phyloP scores from a whole-genome alignment of 2,888 invertebrate species.

The Leucoma salicis region DNA sequence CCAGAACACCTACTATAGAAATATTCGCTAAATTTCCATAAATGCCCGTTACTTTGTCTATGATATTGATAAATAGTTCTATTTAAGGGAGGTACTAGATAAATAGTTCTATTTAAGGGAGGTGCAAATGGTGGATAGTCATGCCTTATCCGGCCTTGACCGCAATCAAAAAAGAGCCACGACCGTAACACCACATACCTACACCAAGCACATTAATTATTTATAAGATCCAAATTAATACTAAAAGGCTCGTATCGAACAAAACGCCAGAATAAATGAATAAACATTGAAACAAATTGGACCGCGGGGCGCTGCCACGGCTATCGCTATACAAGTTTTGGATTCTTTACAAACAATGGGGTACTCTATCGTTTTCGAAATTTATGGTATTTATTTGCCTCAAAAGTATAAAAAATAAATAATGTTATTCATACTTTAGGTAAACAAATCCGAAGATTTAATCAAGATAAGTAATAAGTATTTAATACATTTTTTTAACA shows the following conservation, averaged over 20 bases:
- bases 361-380: constrained; percentile 40
- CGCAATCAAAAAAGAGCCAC: constrained; percentile 47
- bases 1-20: no score
- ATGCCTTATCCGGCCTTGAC: constrained; percentile 62
- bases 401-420: background rate
- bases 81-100: no score
- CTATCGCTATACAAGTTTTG: constrained; percentile 40
- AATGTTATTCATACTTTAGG: background rate
- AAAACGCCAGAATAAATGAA: constrained; percentile 70
- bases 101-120: no score
- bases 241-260: constrained; percentile 60
- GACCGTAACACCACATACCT: constrained; percentile 43
- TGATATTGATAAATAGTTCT: no score
- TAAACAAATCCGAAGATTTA: background rate
- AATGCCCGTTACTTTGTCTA: no score
- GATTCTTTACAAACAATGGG: constrained; percentile 46
- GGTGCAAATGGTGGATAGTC: constrained; percentile 36
- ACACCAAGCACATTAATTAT: constrained; percentile 64
- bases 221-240: constrained; percentile 75
- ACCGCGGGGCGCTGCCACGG: constrained; percentile 27
- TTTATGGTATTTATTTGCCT: constrained; percentile 29
- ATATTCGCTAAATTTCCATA: no score
- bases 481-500: no score
- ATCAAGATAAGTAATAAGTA: no score
- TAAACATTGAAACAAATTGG: constrained; percentile 69